These are phyloP conservation scores for Osmerus eperlanus DNA, from an alignment of 2,113 vertebrate genomes.

Conservation along the genomic window DNA sequence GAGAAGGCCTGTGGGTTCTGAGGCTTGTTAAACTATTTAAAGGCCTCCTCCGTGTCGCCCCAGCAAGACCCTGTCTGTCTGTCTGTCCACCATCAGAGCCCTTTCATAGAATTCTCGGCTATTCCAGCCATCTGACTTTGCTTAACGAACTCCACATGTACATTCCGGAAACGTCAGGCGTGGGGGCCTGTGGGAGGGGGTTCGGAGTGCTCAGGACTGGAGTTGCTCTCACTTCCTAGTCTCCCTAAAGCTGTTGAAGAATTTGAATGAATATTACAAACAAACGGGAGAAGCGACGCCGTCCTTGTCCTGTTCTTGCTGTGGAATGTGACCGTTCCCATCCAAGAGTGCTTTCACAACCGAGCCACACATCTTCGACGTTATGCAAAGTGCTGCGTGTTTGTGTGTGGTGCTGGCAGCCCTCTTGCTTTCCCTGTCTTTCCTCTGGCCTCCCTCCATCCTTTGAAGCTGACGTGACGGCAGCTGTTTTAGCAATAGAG, in stretches of 20 bases:
- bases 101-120: slow-evolving; percentile 51
- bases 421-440: slow-evolving; percentile 9
- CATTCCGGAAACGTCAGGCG: slow-evolving; percentile 60
- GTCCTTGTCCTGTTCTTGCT: background rate
- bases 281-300: slow-evolving; percentile 10
- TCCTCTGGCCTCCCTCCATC: background rate
- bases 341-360: slow-evolving; percentile 39
- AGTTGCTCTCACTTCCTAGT: slow-evolving; percentile 42
- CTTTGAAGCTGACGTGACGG: background rate
- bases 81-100: slow-evolving; percentile 24
- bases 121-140: slow-evolving; percentile 53
- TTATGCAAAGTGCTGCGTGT: slow-evolving; percentile 6
- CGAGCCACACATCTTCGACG: slow-evolving; percentile 22
- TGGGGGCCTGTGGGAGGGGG: background rate
- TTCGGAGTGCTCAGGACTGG: background rate
- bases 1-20: background rate
- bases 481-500: background rate
- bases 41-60: slow-evolving; percentile 24
- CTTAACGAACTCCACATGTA: slow-evolving; percentile 72
- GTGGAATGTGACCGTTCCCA: background rate
- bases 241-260: slow-evolving; percentile 27
- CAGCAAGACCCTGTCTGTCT: slow-evolving; percentile 21
- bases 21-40: slow-evolving; percentile 24
- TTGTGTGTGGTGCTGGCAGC: background rate
- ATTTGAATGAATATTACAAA: slow-evolving; percentile 23